Percentiles rank a stretch among this genome's conserved stretches.
Conservation (phyloP, 23 tunicate genomes). For the Oikopleura vanhoeffeni region DNA sequence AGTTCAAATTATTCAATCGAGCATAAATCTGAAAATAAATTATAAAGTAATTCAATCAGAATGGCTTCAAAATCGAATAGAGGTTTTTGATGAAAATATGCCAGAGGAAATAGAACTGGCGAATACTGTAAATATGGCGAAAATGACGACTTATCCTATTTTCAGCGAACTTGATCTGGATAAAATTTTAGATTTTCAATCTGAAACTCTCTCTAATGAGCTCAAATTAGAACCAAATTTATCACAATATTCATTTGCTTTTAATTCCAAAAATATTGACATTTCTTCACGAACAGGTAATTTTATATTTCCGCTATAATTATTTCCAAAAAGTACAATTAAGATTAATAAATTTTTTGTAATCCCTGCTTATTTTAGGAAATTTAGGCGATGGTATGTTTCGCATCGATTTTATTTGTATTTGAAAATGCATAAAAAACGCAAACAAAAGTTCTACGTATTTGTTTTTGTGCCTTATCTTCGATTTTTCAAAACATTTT, state of each 20-base stretch:
- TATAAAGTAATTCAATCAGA: background rate
- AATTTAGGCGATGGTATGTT: too few relatives aligned
- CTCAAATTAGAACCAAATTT: background rate
- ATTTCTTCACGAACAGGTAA: too few relatives aligned
- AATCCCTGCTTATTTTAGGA: too few relatives aligned
- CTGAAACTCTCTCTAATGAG: background rate
- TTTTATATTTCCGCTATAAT: too few relatives aligned
- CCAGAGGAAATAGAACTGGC: background rate
- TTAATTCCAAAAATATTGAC: too few relatives aligned
- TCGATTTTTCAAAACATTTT: too few relatives aligned
- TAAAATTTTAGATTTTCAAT: background rate
- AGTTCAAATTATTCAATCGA: background rate
- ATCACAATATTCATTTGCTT: background rate
- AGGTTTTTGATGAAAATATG: background rate
- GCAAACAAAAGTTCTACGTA: too few relatives aligned
- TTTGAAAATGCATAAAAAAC: too few relatives aligned
- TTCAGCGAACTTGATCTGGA: background rate
- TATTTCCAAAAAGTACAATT: too few relatives aligned
- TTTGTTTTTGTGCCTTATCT: too few relatives aligned
- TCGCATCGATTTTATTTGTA: too few relatives aligned
- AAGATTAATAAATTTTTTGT: too few relatives aligned
- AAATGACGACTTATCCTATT: conserved; percentile 5
- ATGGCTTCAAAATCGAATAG: background rate
- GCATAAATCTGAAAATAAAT: background rate
- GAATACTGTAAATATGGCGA: background rate